These are phyloP conservation scores for Cacoxenus indagator DNA, from an alignment of 2,888 invertebrate species.

Conservation along the genomic window DNA sequence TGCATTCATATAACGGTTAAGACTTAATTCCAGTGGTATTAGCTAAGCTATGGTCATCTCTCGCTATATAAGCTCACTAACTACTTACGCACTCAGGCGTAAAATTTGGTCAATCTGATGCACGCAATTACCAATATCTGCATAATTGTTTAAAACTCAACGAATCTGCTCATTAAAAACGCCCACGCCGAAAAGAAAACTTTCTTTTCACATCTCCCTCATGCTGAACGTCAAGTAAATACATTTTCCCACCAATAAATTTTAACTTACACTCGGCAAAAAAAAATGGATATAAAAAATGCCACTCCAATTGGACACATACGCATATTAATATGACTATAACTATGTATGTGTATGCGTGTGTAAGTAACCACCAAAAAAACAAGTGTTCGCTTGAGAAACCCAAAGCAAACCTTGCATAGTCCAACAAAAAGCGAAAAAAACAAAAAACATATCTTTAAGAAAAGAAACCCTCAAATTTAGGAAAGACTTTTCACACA, in stretches of 20 bases:
- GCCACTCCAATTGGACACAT: conserved; percentile 9
- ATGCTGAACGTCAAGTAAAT: not conserved
- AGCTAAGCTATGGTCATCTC: not conserved
- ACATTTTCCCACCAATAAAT: not conserved
- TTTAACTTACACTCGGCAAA: not conserved
- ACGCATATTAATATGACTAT: conserved; percentile 7
- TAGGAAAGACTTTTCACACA: conserved; percentile 54
- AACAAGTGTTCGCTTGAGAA: not conserved
- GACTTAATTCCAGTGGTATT: too few relatives aligned
- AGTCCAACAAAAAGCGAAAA: conserved; percentile 3
- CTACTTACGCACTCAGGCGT: not conserved
- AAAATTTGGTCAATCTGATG: not conserved
- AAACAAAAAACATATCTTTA: not conserved
- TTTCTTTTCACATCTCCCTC: not conserved
- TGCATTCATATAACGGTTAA: too few relatives aligned
- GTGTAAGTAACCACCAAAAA: not conserved
- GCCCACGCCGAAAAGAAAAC: not conserved
- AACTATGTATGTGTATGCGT: not conserved
- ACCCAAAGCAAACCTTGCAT: not conserved
- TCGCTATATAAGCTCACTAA: not conserved
- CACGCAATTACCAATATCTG: not conserved
- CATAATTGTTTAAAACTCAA: not conserved
- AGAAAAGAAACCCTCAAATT: not conserved
- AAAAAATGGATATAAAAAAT: not conserved
- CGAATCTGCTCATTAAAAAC: not conserved